These are phyloP conservation scores for Yponomeuta evonymella DNA, from an alignment of 2,888 invertebrate species.

Conservation along the genomic window DNA sequence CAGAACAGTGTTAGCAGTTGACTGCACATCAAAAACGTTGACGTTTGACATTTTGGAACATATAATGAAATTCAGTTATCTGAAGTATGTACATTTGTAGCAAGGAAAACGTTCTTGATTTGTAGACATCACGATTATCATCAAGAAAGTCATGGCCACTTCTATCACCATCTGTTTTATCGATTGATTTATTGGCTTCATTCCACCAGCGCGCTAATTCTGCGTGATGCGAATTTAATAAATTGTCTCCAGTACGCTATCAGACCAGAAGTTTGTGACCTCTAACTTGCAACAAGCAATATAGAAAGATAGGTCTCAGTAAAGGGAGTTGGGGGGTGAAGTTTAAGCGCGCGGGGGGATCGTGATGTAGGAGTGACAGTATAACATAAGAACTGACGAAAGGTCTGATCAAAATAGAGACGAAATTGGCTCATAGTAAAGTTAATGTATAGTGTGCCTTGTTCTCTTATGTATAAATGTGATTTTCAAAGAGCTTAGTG, in stretches of 20 bases:
- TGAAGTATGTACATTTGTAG: background rate
- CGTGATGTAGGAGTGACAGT: slow-evolving; percentile 36
- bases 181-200: background rate
- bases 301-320: background rate
- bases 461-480: no score
- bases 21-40: no score
- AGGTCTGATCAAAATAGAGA: background rate
- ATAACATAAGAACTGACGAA: background rate
- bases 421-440: background rate
- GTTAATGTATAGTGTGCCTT: no score
- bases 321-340: background rate
- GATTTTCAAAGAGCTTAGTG: no score
- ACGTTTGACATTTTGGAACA: no score
- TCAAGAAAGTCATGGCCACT: background rate
- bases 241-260: background rate
- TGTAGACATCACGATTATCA: background rate
- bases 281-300: background rate
- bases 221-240: background rate
- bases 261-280: background rate
- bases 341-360: slow-evolving; percentile 22
- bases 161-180: background rate
- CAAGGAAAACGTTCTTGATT: no score
- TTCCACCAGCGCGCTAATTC: background rate
- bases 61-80: no score
- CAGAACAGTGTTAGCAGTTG: no score